phyloP scores from a whole-genome alignment of 2,888 invertebrate species.

The Melinopterus prodromus region DNA sequence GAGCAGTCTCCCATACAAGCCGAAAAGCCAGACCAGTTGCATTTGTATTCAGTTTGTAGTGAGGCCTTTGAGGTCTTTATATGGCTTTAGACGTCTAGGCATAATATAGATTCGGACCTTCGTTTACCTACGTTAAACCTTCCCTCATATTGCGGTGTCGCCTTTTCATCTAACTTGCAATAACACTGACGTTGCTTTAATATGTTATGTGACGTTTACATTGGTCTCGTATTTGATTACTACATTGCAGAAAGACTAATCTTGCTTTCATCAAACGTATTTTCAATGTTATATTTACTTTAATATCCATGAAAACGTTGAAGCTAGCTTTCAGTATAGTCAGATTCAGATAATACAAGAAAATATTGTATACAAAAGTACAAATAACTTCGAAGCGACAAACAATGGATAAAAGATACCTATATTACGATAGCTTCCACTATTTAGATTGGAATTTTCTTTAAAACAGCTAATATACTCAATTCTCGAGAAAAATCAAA shows the following conservation, averaged over 20 bases:
- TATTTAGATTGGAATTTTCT: too few species aligned
- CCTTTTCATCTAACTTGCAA: neutral
- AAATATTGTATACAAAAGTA: too few species aligned
- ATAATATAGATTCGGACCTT: neutral
- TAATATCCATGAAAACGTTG: too few species aligned
- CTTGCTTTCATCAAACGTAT: neutral
- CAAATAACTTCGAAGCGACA: too few species aligned
- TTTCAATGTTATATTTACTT: neutral
- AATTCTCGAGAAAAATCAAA: too few species aligned
- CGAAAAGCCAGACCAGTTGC: neutral
- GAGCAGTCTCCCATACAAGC: neutral
- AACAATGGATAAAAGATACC: too few species aligned
- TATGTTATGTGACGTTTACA: neutral
- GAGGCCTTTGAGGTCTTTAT: neutral
- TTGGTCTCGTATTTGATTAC: neutral
- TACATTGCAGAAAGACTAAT: neutral
- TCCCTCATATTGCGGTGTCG: neutral
- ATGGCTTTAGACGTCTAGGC: neutral
- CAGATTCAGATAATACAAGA: too few species aligned
- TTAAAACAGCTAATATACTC: too few species aligned
- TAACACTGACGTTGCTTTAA: neutral
- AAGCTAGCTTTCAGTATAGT: too few species aligned
- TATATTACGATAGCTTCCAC: too few species aligned
- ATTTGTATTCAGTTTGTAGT: neutral
- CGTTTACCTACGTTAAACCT: neutral